Conservation (phyloP, 1,140 invertebrate genomes). For the Meteorus sp. region DNA sequence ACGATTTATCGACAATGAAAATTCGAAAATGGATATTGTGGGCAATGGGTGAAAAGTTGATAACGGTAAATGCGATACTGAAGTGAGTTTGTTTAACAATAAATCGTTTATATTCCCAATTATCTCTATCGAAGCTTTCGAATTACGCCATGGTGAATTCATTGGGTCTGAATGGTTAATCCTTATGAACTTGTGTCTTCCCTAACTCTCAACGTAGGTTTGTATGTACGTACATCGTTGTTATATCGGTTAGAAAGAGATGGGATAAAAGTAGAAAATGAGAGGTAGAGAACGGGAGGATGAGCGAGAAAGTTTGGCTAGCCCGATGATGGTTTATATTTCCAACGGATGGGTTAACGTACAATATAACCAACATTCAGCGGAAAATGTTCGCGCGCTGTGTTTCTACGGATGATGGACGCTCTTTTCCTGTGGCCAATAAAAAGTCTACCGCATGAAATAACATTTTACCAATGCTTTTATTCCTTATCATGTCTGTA, state of each 20-base stretch:
- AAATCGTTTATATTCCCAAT: constrained; percentile 27
- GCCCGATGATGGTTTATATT: background rate
- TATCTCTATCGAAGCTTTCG: constrained; percentile 37
- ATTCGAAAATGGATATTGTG: too few species aligned
- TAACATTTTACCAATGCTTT: background rate
- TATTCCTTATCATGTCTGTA: constrained; percentile 2
- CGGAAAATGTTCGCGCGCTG: background rate
- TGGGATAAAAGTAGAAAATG: background rate
- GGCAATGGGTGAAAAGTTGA: background rate
- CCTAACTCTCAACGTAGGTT: too few species aligned
- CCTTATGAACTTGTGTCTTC: constrained; percentile 28
- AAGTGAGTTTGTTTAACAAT: background rate
- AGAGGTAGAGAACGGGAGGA: background rate
- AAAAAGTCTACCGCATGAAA: background rate
- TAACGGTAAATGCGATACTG: too few species aligned
- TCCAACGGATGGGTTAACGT: constrained; percentile 6
- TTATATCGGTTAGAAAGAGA: too few species aligned
- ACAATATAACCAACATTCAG: constrained; percentile 6
- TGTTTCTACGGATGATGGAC: constrained; percentile 1
- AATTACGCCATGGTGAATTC: constrained; percentile 38
- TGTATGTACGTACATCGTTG: too few species aligned
- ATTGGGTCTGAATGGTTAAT: constrained; percentile 39
- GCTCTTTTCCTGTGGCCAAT: constrained; percentile 4
- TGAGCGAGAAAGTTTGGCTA: constrained; percentile 4
- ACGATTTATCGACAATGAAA: too few species aligned